Percentiles rank a stretch among this genome's conserved stretches.
Conservation (phyloP, 2,797 vertebrate species). For the Paratrypauchen microcephalus region DNA sequence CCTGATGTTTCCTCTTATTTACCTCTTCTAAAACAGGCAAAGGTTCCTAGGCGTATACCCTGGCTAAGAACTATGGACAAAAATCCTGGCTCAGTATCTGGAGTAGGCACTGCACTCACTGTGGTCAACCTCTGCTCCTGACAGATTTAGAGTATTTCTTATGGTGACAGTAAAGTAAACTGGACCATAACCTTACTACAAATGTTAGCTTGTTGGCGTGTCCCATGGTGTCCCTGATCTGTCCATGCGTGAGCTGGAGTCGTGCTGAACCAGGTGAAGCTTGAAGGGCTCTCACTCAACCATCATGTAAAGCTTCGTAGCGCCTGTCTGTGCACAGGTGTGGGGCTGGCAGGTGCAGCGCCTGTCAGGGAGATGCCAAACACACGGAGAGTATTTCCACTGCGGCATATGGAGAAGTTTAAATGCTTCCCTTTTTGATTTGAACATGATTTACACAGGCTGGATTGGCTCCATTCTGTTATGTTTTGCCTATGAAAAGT, state of each 20-base stretch:
- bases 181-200: not conserved
- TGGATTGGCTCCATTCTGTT: conserved; percentile 14
- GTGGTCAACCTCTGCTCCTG: not conserved
- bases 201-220: not conserved
- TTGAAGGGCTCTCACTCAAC: conserved; percentile 57
- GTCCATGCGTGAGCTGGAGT: not conserved
- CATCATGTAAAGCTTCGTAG: conserved; percentile 34
- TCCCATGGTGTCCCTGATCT: not conserved
- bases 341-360: conserved; percentile 33
- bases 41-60: not conserved
- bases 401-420: conserved; percentile 42
- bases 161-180: not conserved
- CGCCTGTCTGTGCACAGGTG: conserved; percentile 40
- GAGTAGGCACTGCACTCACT: not conserved
- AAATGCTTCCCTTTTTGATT: conserved; percentile 55
- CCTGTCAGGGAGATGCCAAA: conserved; percentile 55
- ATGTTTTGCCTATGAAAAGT: conserved; percentile 12
- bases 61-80: not conserved
- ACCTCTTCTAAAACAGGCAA: not conserved
- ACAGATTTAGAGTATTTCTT: not conserved
- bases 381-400: conserved; percentile 41
- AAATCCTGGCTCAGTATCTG: not conserved
- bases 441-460: conserved; percentile 6
- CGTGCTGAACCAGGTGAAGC: conserved; percentile 40
- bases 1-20: not conserved